Base-by-base conservation (phyloP, 2,113 vertebrate species). In the Phaetusa simplex region DNA sequence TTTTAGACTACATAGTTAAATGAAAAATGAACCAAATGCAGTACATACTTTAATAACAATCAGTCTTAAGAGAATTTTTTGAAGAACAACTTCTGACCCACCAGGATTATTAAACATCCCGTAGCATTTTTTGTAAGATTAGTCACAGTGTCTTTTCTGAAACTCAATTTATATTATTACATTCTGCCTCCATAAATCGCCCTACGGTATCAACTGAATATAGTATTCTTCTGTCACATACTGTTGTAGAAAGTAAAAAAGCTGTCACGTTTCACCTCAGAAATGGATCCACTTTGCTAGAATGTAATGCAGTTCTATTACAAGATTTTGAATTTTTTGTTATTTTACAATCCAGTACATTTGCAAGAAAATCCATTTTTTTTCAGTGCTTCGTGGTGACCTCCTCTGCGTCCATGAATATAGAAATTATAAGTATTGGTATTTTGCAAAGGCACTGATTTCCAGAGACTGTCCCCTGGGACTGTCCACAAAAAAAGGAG, bases 131-230 rank as follows among this genome's bases (percentile, higher is more conserved):
- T 95, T 86, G 89, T 94, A 93, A 97, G 91, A 96, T 97, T 97
- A 96, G 97, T 97, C 95, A 97, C 93, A 93, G 95, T 96, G 95
- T 97, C 97, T 97, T 95, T 97, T 95, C 95, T 93, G 97, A 97
- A 97, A 97, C 92, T 92, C 95, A 97, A 93, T 97, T 97, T 96
- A 93, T 97, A 96, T 96, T 97, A 96, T 97, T 97, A 94, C 91
- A 93, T 97, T 96, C 96, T 95, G 74, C 90, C 93, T 94, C 88
- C 94, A 96, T 97, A 97, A 97, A 97, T 97, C 65, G 93, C 95
- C 90, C 89, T 92, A 77, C 0, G 2, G 85, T 96, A 93, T 96
- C 95, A 93, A 92, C 50, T 86, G 95, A 91, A 91, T 95, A 65
- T 93, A 65, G 88, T 92, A 87, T 92, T 97, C 89, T 92, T 96